A percentile compares a stretch with the other conserved stretches of the same genome.
phyloP scores from a whole-genome alignment of 92 coral and sea anemone genomes.

The Micromussa lordhowensis region DNA sequence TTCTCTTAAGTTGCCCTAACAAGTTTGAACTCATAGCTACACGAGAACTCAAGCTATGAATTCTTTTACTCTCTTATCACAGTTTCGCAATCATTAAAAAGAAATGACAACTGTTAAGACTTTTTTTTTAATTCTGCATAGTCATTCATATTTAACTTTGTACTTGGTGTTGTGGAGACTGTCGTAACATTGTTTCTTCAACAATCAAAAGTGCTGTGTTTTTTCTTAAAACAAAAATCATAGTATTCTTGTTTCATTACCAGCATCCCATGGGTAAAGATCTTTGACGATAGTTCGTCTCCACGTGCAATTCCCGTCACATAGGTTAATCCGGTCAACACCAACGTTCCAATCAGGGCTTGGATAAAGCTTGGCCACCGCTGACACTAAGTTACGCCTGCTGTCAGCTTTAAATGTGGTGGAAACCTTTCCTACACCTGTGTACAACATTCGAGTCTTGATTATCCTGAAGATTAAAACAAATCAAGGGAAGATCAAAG shows the following conservation, averaged over 20 bases:
- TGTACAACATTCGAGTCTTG: conserved; percentile 68
- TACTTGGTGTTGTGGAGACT: too few species aligned
- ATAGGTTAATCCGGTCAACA: conserved; percentile 91
- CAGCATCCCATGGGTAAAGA: conserved; percentile 90
- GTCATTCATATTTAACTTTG: too few species aligned
- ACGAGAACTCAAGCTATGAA: too few species aligned
- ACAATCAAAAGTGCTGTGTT: background rate
- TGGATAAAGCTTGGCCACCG: conserved; percentile 81
- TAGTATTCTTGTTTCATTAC: conserved; percentile 28
- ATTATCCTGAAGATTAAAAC: conserved; percentile 62
- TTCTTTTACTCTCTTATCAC: too few species aligned
- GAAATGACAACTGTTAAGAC: too few species aligned
- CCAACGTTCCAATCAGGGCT: conserved; percentile 99
- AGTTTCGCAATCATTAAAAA: too few species aligned
- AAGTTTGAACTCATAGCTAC: too few species aligned
- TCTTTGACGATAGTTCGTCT: conserved; percentile 64
- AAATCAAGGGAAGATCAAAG: background rate
- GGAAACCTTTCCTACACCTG: conserved; percentile 68
- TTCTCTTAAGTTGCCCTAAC: too few species aligned
- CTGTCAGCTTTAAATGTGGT: conserved; percentile 78
- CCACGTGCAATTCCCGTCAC: conserved; percentile 91
- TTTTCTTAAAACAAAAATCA: background rate
- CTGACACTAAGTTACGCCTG: conserved; percentile 76
- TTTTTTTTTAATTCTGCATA: too few species aligned
- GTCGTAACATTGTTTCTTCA: background rate